phyloP scores from a whole-genome alignment of 2,113 vertebrate species.

The Vanacampus margaritifer region DNA sequence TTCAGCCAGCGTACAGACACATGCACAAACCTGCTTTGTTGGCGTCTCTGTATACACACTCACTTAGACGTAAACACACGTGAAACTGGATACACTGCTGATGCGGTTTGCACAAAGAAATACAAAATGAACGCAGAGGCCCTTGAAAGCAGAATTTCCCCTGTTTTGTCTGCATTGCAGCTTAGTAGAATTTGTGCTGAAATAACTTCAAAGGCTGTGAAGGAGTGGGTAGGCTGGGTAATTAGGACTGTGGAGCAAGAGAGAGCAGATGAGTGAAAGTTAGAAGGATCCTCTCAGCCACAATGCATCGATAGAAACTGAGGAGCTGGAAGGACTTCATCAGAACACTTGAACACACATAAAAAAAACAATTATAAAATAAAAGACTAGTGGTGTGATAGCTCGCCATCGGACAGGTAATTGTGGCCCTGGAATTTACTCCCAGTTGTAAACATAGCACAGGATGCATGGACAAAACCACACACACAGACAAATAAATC shows the following conservation, averaged over 20 bases:
- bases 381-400: conserved; percentile 35
- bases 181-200: conserved; percentile 58
- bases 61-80: conserved; percentile 42
- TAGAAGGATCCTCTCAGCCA: conserved; percentile 48
- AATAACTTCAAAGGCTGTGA: conserved; percentile 66
- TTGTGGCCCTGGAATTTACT: conserved; percentile 27
- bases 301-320: conserved; percentile 50
- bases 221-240: conserved; percentile 60
- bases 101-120: conserved; percentile 30
- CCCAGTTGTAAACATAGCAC: conserved; percentile 37
- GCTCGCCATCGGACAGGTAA: conserved; percentile 25
- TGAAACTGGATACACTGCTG: conserved; percentile 46
- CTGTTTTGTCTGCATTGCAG: conserved; percentile 62
- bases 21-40: conserved; percentile 13
- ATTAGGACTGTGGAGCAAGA: conserved; percentile 52
- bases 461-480: conserved; percentile 19
- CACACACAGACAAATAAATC: conserved; percentile 12
- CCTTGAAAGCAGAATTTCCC: conserved; percentile 37
- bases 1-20: conserved; percentile 18
- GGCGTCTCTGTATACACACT: conserved; percentile 34
- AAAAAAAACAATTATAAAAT: background rate
- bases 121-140: conserved; percentile 22
- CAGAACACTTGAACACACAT: conserved; percentile 34
- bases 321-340: conserved; percentile 25
- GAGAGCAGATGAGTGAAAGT: conserved; percentile 49